Percentiles rank a stretch among this genome's conserved stretches.
Conservation (phyloP, 1,140 invertebrate species). For the Orchesella cincta region DNA sequence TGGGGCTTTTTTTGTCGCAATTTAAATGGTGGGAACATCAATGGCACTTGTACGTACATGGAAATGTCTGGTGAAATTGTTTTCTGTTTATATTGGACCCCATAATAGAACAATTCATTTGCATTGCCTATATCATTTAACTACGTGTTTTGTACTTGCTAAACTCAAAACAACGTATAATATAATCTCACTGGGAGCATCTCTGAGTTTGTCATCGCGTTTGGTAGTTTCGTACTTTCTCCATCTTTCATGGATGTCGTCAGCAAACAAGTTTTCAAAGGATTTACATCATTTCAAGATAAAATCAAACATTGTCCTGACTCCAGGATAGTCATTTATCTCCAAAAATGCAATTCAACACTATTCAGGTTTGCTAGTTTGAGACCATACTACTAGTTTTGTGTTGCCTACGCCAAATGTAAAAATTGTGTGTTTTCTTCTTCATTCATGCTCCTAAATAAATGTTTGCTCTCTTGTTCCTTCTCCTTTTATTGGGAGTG, state of each 20-base stretch:
- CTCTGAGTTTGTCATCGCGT: no score
- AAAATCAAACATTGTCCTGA: slow-evolving; percentile 6
- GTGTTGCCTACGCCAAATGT: not conserved
- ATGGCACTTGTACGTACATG: no score
- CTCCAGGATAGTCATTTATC: slow-evolving; percentile 3
- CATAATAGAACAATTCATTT: no score
- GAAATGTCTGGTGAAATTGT: no score
- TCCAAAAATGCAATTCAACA: not conserved
- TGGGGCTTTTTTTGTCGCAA: no score
- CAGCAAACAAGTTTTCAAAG: slow-evolving; percentile 7
- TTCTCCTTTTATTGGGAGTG: not conserved
- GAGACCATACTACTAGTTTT: not conserved
- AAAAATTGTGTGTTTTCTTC: not conserved
- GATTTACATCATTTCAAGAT: slow-evolving; percentile 21
- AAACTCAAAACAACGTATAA: no score
- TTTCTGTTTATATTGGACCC: no score
- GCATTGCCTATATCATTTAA: no score
- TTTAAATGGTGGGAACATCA: no score
- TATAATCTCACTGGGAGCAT: no score
- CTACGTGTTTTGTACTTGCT: no score
- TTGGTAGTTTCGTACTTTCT: no score
- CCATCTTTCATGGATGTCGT: not conserved
- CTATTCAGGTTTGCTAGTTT: not conserved
- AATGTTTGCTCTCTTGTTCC: not conserved
- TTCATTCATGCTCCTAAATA: not conserved